Base-by-base conservation (phyloP, 2,797 vertebrate genomes). In the Semotilus atromaculatus region DNA sequence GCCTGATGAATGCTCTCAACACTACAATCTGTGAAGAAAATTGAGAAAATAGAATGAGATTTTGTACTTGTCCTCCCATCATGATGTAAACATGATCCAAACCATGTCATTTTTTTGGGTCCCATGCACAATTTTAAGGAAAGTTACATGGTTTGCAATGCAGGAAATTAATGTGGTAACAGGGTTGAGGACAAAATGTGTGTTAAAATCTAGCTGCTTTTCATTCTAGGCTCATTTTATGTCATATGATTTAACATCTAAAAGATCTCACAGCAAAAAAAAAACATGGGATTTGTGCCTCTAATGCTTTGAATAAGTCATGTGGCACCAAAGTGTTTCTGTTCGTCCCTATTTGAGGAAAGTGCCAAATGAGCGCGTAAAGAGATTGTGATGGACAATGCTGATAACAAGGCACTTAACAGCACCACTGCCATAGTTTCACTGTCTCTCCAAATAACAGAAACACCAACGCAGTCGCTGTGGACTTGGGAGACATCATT, bases 401-500 rank as follows among this genome's bases (percentile, higher is more conserved):
- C 60, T 88, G 85, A 82, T 82, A 88, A 88, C 85, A 71, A 80
- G 48, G 73, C 82, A 81, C 51, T 77, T 67, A 80, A 60, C 70
- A 84, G 62, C 80, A 81, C 83, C 62, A 40, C 72, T n/a, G 84
- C 40, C 66, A 48, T 62, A 71, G 66, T 36, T 60, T 64, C 67
- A 66, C 55, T 73, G 67, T 87, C 80, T 68, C 79, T 51, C 34
- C 62, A 26, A 29, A 73, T 78, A 51, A 75, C 48, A 68, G 76
- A 80, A 70, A 67, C 68, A 18, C 43, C 43, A 53, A 55, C 75
- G 66, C 43, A 14, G 53, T 55, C 26, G 80, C 82, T 62, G 23
- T 73, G 80, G 86, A 90, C 88, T 77, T 14, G 66, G 80, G 85
- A 84, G 86, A 78, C 68, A 86, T 86, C 84, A 87, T 90, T 90